phyloP scores from a whole-genome alignment of 2,113 vertebrate genomes.

The Trachemys scripta region DNA sequence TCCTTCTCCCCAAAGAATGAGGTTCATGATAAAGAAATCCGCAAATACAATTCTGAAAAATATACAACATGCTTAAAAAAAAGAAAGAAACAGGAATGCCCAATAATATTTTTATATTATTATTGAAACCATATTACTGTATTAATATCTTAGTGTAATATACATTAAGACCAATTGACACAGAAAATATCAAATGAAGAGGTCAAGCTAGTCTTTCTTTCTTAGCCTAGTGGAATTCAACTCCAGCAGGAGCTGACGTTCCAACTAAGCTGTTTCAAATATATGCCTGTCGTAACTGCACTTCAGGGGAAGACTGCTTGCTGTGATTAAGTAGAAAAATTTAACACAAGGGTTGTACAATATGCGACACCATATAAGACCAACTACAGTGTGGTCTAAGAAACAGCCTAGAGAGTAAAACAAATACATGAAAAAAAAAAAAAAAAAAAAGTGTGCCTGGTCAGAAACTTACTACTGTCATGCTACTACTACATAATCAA shows the following conservation, averaged over 20 bases:
- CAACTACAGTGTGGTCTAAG: constrained; percentile 6
- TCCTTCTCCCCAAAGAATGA: constrained; percentile 98
- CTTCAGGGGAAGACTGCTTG: constrained; percentile 59
- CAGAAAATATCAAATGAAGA: constrained; percentile 19
- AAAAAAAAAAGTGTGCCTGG: background rate
- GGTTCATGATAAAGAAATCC: constrained; percentile 98
- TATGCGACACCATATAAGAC: constrained; percentile 39
- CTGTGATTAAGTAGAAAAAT: constrained; percentile 58
- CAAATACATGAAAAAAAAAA: constrained; percentile 36
- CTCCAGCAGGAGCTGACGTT: constrained; percentile 60
- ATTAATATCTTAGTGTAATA: background rate
- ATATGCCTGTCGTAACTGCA: constrained; percentile 46
- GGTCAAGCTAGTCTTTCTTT: constrained; percentile 46
- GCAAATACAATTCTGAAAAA: constrained; percentile 94
- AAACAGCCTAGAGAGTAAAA: constrained; percentile 22
- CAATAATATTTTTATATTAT: background rate
- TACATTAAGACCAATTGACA: constrained; percentile 21
- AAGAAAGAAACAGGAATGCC: constrained; percentile 38
- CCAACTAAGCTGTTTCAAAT: constrained; percentile 58
- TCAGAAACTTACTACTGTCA: background rate
- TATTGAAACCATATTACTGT: constrained; percentile 14
- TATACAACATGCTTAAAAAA: constrained; percentile 48
- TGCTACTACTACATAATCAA: background rate
- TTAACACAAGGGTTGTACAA: constrained; percentile 32
- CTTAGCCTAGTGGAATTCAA: constrained; percentile 45